Conservation (phyloP, 2,113 vertebrate species). For the Diphyllodes magnificus region DNA sequence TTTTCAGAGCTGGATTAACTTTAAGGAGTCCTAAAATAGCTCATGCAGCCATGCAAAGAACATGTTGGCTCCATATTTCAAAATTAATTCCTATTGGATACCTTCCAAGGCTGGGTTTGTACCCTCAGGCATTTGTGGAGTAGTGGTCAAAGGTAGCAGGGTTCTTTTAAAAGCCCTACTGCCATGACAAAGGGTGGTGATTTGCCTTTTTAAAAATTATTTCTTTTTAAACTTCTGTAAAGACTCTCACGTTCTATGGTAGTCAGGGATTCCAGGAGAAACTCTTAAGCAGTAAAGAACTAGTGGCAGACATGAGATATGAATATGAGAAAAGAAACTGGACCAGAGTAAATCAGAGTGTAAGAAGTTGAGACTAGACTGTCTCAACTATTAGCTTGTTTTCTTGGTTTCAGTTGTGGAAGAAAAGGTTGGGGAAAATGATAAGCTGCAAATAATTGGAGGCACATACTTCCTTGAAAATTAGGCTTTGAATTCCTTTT, state of each 20-base stretch:
- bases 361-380: not conserved
- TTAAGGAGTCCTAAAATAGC: slow-evolving; percentile 50
- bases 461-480: not conserved
- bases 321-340: not conserved
- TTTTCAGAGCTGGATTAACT: slow-evolving; percentile 9
- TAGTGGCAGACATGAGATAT: not conserved
- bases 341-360: not conserved
- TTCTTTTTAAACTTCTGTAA: not conserved
- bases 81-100: slow-evolving; percentile 33
- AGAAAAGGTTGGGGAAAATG: not conserved
- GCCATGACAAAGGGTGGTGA: not conserved
- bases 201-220: not conserved
- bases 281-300: not conserved
- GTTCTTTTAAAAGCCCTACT: not conserved
- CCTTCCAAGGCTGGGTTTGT: slow-evolving; percentile 34
- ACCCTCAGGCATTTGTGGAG: slow-evolving; percentile 43
- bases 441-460: not conserved
- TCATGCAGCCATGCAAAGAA: not conserved
- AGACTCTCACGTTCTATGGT: not conserved
- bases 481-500: not conserved
- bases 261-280: not conserved
- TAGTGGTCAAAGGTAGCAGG: slow-evolving; percentile 44
- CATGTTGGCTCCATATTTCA: slow-evolving; percentile 7
- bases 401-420: not conserved
- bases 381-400: not conserved